A percentile compares a stretch with the other conserved stretches of the same genome.
phyloP scores from a whole-genome alignment of 2,797 vertebrate species.

The Acanthurus lineatus region DNA sequence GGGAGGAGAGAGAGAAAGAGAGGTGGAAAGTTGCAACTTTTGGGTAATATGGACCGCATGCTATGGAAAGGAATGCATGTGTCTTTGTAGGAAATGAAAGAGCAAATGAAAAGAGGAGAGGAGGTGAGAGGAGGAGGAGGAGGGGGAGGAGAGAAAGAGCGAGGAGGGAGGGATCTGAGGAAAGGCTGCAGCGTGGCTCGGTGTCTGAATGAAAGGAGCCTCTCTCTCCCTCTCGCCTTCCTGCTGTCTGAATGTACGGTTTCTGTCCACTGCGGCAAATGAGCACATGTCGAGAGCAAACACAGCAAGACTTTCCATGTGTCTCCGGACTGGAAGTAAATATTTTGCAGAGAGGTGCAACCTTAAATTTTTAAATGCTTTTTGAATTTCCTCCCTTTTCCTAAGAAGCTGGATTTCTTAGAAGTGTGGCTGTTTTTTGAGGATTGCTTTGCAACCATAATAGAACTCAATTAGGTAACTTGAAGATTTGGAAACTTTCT shows the following conservation, averaged over 20 bases:
- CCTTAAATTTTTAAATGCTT: conserved; percentile 16
- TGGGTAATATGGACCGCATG: conserved; percentile 77
- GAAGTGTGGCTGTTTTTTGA: conserved; percentile 2
- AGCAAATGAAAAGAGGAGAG: conserved; percentile 74
- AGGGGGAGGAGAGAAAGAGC: conserved; percentile 67
- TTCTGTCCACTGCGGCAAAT: conserved; percentile 59
- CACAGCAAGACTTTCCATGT: conserved; percentile 48
- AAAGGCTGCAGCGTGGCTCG: conserved; percentile 82
- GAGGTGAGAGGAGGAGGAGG: conserved; percentile 65
- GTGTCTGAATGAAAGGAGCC: conserved; percentile 83
- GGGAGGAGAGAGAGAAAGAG: conserved; percentile 45
- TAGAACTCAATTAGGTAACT: not conserved
- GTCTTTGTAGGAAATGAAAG: conserved; percentile 71
- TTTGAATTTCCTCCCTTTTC: conserved; percentile 7
- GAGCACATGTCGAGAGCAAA: conserved; percentile 78
- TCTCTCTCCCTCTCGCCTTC: conserved; percentile 70
- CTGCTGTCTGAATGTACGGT: conserved; percentile 61
- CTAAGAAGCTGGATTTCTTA: conserved; percentile 18
- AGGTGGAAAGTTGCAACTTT: conserved; percentile 76
- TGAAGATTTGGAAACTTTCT: conserved; percentile 24
- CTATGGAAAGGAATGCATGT: conserved; percentile 78
- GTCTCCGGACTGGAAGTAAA: conserved; percentile 63
- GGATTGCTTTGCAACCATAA: not conserved
- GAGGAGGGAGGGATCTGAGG: conserved; percentile 75
- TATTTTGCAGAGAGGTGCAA: conserved; percentile 53